phyloP scores from a whole-genome alignment of 2,797 vertebrate genomes.

The Scyliorhinus canicula region DNA sequence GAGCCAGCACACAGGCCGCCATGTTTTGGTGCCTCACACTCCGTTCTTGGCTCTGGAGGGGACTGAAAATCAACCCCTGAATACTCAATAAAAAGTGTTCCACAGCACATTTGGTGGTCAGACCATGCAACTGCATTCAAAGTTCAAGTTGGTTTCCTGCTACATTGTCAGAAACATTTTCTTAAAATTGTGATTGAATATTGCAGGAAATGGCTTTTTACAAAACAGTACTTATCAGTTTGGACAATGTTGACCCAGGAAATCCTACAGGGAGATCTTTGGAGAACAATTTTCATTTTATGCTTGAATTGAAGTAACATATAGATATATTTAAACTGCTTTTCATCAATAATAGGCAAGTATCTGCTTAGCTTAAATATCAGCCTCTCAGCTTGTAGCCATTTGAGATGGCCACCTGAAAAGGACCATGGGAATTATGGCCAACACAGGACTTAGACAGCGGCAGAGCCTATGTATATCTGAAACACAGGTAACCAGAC shows the following conservation, averaged over 20 bases:
- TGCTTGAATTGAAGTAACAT: not conserved
- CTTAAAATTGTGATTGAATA: not conserved
- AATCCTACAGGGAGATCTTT: not conserved
- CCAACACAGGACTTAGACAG: too few relatives aligned
- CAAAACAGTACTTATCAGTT: not conserved
- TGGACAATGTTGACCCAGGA: not conserved
- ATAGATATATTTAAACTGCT: too few relatives aligned
- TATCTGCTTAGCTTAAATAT: too few relatives aligned
- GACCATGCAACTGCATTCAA: not conserved
- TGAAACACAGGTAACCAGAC: too few relatives aligned
- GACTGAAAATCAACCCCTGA: not conserved
- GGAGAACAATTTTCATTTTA: not conserved
- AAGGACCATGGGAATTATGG: too few relatives aligned
- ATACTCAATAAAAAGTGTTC: not conserved
- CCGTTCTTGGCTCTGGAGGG: too few relatives aligned
- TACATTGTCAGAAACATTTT: not conserved
- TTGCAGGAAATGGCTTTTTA: not conserved
- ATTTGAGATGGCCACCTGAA: too few relatives aligned
- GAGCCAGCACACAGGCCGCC: too few relatives aligned
- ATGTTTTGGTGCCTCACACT: too few relatives aligned
- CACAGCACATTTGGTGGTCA: not conserved
- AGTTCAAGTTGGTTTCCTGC: not conserved
- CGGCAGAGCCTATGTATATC: too few relatives aligned
- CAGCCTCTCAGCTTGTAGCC: too few relatives aligned
- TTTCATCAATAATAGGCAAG: too few relatives aligned